Evolutionary conservation across 1,140 invertebrate species (phyloP).

Genomic region (Caenorhabditis latens): DNA sequence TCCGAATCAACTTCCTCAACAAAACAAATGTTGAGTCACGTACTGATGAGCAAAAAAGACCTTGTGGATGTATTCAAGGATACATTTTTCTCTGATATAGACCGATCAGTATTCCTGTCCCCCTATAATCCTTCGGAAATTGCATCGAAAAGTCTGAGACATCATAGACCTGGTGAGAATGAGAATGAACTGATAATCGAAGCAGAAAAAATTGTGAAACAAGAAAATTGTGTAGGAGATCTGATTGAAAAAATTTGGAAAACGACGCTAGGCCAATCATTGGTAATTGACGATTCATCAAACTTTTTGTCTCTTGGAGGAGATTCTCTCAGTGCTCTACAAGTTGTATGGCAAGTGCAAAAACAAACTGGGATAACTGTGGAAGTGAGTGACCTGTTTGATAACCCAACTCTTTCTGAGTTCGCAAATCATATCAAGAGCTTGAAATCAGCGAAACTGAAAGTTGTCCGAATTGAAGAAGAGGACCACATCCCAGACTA

Average conservation of each 20-base stretch:
- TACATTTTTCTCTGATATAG: neutral
- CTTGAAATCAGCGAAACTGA: conserved; percentile 50
- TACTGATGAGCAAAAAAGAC: neutral
- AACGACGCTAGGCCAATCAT: conserved; percentile 28
- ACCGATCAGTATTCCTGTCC: neutral
- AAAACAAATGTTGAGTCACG: neutral
- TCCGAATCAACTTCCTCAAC: neutral
- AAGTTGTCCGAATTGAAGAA: neutral
- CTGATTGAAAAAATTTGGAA: conserved; percentile 58
- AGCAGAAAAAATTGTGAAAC: neutral
- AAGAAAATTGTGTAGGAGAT: neutral
- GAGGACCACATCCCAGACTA: neutral
- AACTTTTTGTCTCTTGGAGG: conserved; percentile 73
- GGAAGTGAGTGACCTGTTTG: conserved; percentile 62
- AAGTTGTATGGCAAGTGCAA: conserved; percentile 69
- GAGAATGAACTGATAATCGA: neutral
- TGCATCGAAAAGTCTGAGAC: neutral
- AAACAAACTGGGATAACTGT: conserved; percentile 33
- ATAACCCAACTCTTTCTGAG: conserved; percentile 63
- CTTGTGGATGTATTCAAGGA: neutral
- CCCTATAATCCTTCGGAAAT: neutral
- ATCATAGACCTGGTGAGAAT: neutral
- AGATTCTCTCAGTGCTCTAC: conserved; percentile 72
- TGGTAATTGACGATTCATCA: conserved; percentile 11
- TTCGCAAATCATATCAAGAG: conserved; percentile 43